Conservation (phyloP, 2,113 vertebrate species). For the Callaeas wilsoni region DNA sequence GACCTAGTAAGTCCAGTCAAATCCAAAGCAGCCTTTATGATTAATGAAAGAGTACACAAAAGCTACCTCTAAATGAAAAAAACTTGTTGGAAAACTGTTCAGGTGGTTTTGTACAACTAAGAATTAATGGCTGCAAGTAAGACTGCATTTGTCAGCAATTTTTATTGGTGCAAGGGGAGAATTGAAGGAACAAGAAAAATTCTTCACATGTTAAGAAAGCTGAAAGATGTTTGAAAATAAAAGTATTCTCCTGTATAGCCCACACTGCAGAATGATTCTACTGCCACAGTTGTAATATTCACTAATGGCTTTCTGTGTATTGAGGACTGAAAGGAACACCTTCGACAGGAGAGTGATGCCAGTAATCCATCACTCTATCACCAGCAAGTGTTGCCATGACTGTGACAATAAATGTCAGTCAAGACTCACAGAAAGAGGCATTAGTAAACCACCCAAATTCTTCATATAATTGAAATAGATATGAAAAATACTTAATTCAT, state of each 20-base stretch:
- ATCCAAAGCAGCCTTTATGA: not conserved
- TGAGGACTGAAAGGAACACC: not conserved
- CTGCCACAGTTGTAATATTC: not conserved
- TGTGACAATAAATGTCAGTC: not conserved
- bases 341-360: not conserved
- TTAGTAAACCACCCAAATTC: not conserved
- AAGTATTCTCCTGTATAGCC: not conserved
- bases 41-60: not conserved
- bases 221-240: not conserved
- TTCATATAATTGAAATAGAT: not conserved
- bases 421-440: not conserved
- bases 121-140: not conserved
- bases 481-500: not conserved
- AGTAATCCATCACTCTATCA: not conserved
- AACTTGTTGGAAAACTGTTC: not conserved
- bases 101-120: not conserved
- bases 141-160: not conserved
- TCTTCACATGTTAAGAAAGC: not conserved
- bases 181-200: not conserved
- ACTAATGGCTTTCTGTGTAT: not conserved
- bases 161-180: not conserved
- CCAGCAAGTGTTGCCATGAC: rapidly evolving
- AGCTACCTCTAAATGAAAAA: not conserved
- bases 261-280: not conserved
- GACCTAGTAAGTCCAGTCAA: not conserved